Evolutionary conservation across 2,797 vertebrate species (phyloP), one percentile per base, ranked within the genome.

Genomic region (Morus bassanus): DNA sequence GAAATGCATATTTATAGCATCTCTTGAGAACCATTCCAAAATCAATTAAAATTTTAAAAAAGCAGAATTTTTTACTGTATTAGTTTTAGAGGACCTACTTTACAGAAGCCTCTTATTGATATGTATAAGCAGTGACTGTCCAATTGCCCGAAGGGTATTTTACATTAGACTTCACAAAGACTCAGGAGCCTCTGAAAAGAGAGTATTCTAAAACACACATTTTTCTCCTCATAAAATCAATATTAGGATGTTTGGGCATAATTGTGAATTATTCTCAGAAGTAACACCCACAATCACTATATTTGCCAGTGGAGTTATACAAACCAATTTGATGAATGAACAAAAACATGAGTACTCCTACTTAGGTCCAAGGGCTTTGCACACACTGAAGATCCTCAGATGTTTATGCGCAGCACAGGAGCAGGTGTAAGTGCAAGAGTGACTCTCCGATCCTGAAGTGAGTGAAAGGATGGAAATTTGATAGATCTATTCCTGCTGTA

Each of bases 131-230:
- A 85, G 64, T 68, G 50, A 72, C n/a, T 75, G 41, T n/a, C 53
- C 31, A 72, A 31, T 75, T 91, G 45, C 61, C 64, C 30, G 64
- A 88, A 89, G n/a, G 41, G 3, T 45, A 65, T 72, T 95, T 93
- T 75, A 61, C 22, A 5, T 74, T 68, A 75, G 17, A 54, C 48
- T 80, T 89, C 30, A 68, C 50, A 82, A 73, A 85, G 15, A 54
- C 80, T 91, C 72, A 59, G 15, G 27, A 83, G 35, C 88, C 30
- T 88, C 61, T 77, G 68, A 59, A 91, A 91, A 67, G 10, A n/a
- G 0, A 77, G 7, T 14, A 6, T 61, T 89, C 53, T 77, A 83
- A 59, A 85, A 53, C 35, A 60, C 37, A 80, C 3, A 21, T 64
- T 79, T 85, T 93, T 74, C 14, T 80, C 74, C 28, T 85, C 21